Percentiles rank a stretch among this genome's conserved stretches.
These are phyloP conservation scores for Philereme transversata DNA, from an alignment of 2,888 invertebrate genomes.

Conservation along the genomic window DNA sequence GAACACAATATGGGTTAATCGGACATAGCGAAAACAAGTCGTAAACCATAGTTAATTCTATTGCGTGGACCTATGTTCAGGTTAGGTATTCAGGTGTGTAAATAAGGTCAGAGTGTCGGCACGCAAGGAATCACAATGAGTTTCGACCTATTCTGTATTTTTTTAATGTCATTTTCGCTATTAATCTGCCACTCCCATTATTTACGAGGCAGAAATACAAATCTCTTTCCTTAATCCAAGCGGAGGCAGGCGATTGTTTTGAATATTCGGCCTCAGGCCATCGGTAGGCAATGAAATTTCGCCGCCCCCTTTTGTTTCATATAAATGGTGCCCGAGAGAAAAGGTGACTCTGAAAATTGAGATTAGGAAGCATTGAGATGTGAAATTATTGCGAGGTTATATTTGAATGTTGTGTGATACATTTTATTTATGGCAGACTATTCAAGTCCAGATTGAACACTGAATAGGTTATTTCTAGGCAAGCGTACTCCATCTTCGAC, in stretches of 20 bases:
- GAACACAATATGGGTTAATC: constrained; percentile 77
- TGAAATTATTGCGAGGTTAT: constrained; percentile 23
- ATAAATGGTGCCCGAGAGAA: constrained; percentile 47
- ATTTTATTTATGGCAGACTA: not conserved
- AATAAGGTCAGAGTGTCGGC: constrained; percentile 1
- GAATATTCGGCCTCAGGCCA: constrained; percentile 54
- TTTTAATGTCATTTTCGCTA: not conserved
- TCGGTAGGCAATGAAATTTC: constrained; percentile 45
- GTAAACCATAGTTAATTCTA: constrained; percentile 46
- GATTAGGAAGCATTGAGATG: constrained; percentile 45
- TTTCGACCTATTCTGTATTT: not conserved
- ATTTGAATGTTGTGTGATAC: constrained; percentile 8
- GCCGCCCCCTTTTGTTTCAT: constrained; percentile 49
- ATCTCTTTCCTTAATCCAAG: constrained; percentile 59
- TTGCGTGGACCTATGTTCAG: constrained; percentile 25
- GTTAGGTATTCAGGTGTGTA: constrained; percentile 15
- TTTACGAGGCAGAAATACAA: constrained; percentile 56
- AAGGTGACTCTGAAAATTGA: constrained; percentile 45
- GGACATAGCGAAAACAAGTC: constrained; percentile 72
- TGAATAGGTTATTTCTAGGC: too few species aligned
- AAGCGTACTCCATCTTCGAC: too few species aligned
- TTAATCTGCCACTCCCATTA: constrained; percentile 46
- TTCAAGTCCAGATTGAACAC: too few species aligned
- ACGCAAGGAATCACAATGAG: not conserved
- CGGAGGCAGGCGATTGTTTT: constrained; percentile 56